A percentile compares a stretch with the other conserved stretches of the same genome.
Evolutionary conservation across 1,140 invertebrate genomes (phyloP).

Genomic region (Pogonomyrmex californicus): DNA sequence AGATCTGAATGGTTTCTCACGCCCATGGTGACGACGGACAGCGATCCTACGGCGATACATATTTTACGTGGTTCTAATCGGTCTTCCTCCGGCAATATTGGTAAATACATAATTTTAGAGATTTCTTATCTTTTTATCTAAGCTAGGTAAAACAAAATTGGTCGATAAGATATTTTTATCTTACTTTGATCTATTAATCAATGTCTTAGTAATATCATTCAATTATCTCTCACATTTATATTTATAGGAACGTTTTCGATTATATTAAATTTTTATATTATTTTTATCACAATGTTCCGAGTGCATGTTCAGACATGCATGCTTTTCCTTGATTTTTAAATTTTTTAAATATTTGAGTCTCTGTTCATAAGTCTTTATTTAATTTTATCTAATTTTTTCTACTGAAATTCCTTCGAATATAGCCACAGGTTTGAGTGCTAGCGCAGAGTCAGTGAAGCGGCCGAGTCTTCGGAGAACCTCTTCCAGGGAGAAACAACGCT

Average conservation of each 20-base stretch:
- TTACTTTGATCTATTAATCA: neutral
- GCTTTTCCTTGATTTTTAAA: neutral
- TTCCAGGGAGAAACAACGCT: slow-evolving; percentile 90
- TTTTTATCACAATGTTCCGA: neutral
- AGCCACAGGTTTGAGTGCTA: slow-evolving; percentile 89
- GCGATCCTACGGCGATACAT: slow-evolving; percentile 86
- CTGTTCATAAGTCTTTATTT: neutral
- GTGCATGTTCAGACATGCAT: too few relatives aligned
- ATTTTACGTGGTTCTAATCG: slow-evolving; percentile 86
- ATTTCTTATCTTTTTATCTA: neutral
- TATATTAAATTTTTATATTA: neutral
- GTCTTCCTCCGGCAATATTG: slow-evolving; percentile 86
- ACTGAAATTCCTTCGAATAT: slow-evolving; percentile 42
- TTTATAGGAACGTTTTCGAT: neutral
- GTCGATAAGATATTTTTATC: neutral
- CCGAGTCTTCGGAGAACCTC: slow-evolving; percentile 89
- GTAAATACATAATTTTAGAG: slow-evolving; percentile 73
- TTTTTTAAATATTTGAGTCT: neutral
- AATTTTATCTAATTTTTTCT: neutral
- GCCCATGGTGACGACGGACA: slow-evolving; percentile 88
- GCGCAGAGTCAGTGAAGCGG: slow-evolving; percentile 90
- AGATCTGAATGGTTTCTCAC: slow-evolving; percentile 97
- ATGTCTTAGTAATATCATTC: neutral
- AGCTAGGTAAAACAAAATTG: neutral
- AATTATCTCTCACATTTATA: slow-evolving; percentile 2